These are phyloP conservation scores for Enteromius mattozi DNA, from an alignment of 2,797 vertebrate genomes.

Conservation along the genomic window DNA sequence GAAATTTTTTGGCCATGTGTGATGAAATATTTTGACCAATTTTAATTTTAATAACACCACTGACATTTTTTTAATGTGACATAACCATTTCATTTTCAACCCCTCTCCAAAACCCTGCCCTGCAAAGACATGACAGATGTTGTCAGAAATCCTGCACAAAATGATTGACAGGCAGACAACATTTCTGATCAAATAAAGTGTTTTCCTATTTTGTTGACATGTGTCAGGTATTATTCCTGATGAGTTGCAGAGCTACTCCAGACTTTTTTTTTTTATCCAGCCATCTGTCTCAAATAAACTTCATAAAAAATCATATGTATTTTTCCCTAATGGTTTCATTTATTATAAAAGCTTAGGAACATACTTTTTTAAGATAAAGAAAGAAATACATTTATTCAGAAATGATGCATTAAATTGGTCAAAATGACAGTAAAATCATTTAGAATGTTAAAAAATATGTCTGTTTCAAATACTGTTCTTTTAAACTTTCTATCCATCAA, in stretches of 20 bases:
- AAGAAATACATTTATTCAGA: background rate
- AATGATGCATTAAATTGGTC: background rate
- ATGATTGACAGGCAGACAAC: constrained; percentile 10
- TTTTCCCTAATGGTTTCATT: background rate
- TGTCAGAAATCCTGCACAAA: background rate
- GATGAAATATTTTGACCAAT: background rate
- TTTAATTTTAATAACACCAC: background rate
- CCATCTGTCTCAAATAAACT: background rate
- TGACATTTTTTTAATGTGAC: background rate
- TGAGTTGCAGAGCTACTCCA: background rate
- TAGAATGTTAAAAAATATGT: background rate
- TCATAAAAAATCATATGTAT: background rate
- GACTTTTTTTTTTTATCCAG: background rate
- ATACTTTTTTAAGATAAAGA: background rate
- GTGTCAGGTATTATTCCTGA: background rate
- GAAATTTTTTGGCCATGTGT: background rate
- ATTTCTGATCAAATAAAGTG: background rate
- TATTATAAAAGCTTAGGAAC: background rate
- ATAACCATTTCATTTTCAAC: background rate
- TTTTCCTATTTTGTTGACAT: background rate
- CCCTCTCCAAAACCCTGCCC: background rate
- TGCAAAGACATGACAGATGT: constrained; percentile 2
- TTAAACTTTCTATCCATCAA: background rate
- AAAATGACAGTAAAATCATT: background rate
- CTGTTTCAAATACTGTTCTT: background rate